Base-by-base conservation (phyloP, 2,113 vertebrate genomes). In the Vulpes vulpes region DNA sequence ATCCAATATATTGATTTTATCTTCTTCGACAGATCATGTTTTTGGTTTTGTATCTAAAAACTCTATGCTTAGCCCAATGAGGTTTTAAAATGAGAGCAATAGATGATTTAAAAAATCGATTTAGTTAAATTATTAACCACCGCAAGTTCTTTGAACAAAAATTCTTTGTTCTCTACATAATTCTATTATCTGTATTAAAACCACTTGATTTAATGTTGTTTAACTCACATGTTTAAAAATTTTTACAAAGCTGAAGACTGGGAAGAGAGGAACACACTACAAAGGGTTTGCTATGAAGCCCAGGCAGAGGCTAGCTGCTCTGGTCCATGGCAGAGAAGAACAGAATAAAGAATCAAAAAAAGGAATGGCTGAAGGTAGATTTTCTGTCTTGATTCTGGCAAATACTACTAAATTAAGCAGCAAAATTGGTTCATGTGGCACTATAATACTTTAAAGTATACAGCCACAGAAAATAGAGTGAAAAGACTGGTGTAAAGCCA, bases 311-410 rank as follows among this genome's bases (percentile, higher is more conserved):
- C 4, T 32, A 60, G 74, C 6, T 32, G 30, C 14, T 57, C 78
- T 80, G 19, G 30, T 32, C 32, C 9, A 1, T 12, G 19, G 30
- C 0, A n/a, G 27, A 60, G 10, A 73, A 49, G 20, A 11, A 59
- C 51, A 71, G 79, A 82, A 67, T 32, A 16, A 2, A 2, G 35
- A 43, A 59, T 12, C 30, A 82, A 14, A 49, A 60, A 27, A 60
- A 55, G 27, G 43, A 60, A 0, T 0, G 25, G 20, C 20, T 27
- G 10, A 55, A 8, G 8, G 65, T 27, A 3, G 11, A 6, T 2
- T 49, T 11, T 1, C 57, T 3, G 32, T 20, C 51, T 71, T 43
- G 43, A 43, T 43, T 43, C 43, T 43, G 43, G 38, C 60, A 35
- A 43, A 6, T 51, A 19, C 49, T 62, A 19, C 14, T 19, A 92